A percentile compares a stretch with the other conserved stretches of the same genome.
Conservation (phyloP, 1,140 invertebrate species). For the Zelostemma sp. region DNA sequence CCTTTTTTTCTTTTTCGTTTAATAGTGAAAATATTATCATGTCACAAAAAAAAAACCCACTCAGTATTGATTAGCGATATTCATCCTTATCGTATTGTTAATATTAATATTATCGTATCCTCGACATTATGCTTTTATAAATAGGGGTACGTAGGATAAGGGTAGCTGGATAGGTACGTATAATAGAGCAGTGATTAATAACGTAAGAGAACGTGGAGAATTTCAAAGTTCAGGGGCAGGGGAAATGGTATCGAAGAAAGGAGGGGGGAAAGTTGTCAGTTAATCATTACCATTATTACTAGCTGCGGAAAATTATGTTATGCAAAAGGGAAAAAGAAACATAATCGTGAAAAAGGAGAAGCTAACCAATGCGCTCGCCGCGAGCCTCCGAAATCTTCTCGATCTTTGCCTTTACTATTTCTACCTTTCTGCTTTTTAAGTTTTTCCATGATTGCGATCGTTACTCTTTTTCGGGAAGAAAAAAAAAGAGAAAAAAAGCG, state of each 20-base stretch:
- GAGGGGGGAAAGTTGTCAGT: constrained; percentile 45
- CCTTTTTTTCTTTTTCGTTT: constrained; percentile 50
- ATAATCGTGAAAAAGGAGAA: constrained; percentile 65
- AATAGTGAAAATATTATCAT: constrained; percentile 68
- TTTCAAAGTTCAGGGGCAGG: constrained; percentile 36
- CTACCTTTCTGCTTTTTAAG: constrained; percentile 7
- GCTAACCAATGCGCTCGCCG: constrained; percentile 63
- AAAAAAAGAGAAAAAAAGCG: constrained; percentile 19
- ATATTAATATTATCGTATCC: constrained; percentile 71
- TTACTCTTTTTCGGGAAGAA: not conserved
- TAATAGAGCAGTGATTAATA: constrained; percentile 43
- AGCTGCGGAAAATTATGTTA: constrained; percentile 60
- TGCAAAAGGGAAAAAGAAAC: constrained; percentile 50
- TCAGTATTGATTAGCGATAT: constrained; percentile 71
- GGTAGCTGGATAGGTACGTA: constrained; percentile 54
- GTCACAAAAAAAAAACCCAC: constrained; percentile 68
- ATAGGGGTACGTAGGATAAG: constrained; percentile 64
- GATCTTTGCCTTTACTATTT: constrained; percentile 24
- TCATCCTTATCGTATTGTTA: constrained; percentile 70
- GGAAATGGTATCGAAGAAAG: constrained; percentile 31
- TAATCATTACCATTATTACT: constrained; percentile 59
- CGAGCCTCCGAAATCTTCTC: constrained; percentile 53
- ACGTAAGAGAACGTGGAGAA: constrained; percentile 44
- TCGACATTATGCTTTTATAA: constrained; percentile 71
- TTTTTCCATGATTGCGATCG: constrained; percentile 24